Evolutionary conservation across 2,888 invertebrate genomes (phyloP), one percentile per base, ranked within the genome.

Genomic region (Atherix ibis): DNA sequence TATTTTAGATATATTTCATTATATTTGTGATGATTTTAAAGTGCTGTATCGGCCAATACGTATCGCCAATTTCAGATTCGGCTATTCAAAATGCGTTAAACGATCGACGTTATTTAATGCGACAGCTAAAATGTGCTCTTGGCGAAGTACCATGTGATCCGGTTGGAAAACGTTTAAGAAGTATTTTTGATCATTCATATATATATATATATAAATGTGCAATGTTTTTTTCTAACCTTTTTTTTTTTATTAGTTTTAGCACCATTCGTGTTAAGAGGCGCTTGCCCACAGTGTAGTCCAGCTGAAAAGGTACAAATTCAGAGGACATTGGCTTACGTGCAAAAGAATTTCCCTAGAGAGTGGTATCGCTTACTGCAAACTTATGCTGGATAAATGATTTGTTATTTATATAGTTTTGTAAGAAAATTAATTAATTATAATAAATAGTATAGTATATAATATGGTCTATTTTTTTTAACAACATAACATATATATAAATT

Each of bases 111-210:
- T 80, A 78, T 49, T 68, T 80, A 39, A 68, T 68, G 54, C 66
- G 77, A 44, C 78, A 78, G 52, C 64, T 80, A 34, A 77, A 78
- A 54, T 80, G 80, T 49, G 77, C 77, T 8, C 61, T 77, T 9
- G 76, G 78, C 5, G 78, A 79, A 54, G 78, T 70, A 1, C 71
- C 76, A 0, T 80, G 80, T 44, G 80, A 80, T 51, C 72, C 76
- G 2, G 73, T 79, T 22, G 80, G 80, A 36, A 70, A 74, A 45
- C 64, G 77, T 43, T 60, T 80, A 13, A 79, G 78, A 63, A 77
- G 80, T 80, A 63, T 65, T 10, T 32, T 15, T 9, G 16, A 5
- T 32, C 10, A 26, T 22, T 18, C 4, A 4, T 18, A 19, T 12
- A 25, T 26, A 15, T 31, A 17, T 18, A 12, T 18, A 31, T n/a